A percentile compares a stretch with the other conserved stretches of the same genome.
Conservation (phyloP, 2,113 vertebrate genomes). For the Oxyruncus cristatus region DNA sequence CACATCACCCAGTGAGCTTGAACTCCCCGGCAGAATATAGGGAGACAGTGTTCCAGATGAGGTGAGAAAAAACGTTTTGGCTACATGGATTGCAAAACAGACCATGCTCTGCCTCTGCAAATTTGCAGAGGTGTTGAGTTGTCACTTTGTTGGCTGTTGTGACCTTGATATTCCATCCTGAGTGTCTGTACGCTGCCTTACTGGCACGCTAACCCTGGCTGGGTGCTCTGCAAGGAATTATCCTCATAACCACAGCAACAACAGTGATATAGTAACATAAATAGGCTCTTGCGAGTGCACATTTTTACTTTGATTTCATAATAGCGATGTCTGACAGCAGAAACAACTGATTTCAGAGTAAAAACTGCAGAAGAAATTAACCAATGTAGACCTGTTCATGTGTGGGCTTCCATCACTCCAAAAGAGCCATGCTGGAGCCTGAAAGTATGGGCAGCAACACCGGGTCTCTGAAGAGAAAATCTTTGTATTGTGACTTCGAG, state of each 20-base stretch:
- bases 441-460: neutral
- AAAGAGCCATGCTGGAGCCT: neutral
- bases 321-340: neutral
- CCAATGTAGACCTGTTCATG: neutral
- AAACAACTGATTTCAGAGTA: neutral
- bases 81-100: neutral
- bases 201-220: neutral
- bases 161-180: neutral
- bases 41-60: neutral
- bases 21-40: neutral
- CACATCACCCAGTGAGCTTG: neutral
- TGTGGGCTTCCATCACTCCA: neutral
- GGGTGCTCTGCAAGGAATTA: neutral
- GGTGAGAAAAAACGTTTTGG: neutral
- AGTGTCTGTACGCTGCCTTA: fast-evolving
- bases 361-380: neutral
- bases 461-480: neutral
- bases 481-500: neutral
- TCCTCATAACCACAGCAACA: neutral
- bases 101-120: neutral
- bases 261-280: neutral
- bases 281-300: neutral
- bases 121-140: neutral
- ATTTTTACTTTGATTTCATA: neutral
- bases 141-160: neutral